Percentiles rank a stretch among this genome's conserved stretches.
Evolutionary conservation across 2,797 vertebrate species (phyloP).

Genomic region (Mallotus villosus): DNA sequence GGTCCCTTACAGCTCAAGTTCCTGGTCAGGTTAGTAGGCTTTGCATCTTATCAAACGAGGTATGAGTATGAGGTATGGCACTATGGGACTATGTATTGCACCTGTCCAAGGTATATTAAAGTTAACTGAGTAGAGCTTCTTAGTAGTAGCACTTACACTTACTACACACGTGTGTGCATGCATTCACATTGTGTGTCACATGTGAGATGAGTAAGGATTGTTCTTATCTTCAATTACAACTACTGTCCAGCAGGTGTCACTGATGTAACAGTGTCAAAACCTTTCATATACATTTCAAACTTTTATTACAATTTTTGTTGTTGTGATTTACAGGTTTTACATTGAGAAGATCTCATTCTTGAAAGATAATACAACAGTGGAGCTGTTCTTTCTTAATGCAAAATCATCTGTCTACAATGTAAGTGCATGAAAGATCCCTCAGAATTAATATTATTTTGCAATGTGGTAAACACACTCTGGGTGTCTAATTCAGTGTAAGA

Average conservation of each 20-base stretch:
- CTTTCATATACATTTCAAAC: too few species aligned
- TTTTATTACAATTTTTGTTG: background rate
- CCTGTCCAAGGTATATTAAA: too few species aligned
- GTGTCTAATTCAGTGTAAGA: background rate
- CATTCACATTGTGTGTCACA: too few species aligned
- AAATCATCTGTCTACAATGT: constrained; percentile 92
- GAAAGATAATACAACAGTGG: constrained; percentile 93
- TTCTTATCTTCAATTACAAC: background rate
- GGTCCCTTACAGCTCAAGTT: constrained; percentile 86
- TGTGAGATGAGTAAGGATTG: background rate
- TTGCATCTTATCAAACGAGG: background rate
- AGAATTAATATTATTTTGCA: too few species aligned
- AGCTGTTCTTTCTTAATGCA: constrained; percentile 96
- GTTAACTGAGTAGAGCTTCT: too few species aligned
- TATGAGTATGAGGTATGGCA: background rate
- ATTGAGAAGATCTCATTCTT: constrained; percentile 93
- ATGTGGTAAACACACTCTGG: background rate
- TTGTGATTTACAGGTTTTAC: constrained; percentile 86
- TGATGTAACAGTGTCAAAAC: constrained; percentile 25
- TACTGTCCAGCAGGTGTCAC: constrained; percentile 68
- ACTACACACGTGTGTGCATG: too few species aligned
- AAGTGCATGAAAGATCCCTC: constrained; percentile 59
- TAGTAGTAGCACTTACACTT: too few species aligned
- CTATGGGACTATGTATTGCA: too few species aligned
- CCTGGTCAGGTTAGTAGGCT: constrained; percentile 85